Conservation (phyloP, 2,888 invertebrate species). For the Scaptodrosophila latifasciaeformis region DNA sequence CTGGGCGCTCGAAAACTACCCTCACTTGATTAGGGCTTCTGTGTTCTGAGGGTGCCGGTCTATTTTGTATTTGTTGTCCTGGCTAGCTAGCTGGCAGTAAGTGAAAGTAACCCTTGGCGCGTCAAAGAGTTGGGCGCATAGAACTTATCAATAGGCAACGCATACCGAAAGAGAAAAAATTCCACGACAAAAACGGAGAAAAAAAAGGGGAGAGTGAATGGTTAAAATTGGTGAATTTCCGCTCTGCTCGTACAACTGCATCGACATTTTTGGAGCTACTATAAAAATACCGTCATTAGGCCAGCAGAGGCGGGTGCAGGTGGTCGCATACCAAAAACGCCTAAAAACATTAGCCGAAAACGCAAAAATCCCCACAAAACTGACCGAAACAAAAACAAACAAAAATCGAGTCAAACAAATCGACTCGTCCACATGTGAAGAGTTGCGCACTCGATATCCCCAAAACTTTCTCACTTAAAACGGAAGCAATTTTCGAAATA, state of each 20-base stretch:
- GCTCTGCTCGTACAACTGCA: conserved; percentile 7
- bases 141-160: conserved; percentile 46
- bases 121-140: conserved; percentile 59
- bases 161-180: not conserved
- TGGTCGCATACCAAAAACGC: conserved; percentile 47
- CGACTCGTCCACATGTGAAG: too few relatives aligned
- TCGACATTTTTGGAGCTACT: conserved; percentile 49
- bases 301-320: conserved; percentile 55
- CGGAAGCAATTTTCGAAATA: too few relatives aligned
- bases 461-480: too few relatives aligned
- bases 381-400: conserved; percentile 24
- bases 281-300: conserved; percentile 71
- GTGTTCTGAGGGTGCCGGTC: not conserved
- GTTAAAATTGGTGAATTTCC: too few relatives aligned
- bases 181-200: not conserved
- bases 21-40: conserved; percentile 17
- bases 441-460: too few relatives aligned
- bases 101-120: conserved; percentile 68
- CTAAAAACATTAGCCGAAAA: conserved; percentile 26
- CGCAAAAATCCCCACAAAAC: not conserved
- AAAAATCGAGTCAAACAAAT: too few relatives aligned
- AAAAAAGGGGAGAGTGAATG: too few relatives aligned
- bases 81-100: conserved; percentile 23
- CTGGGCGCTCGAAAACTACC: conserved; percentile 34
- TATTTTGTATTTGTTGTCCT: not conserved